Conservation (phyloP, 2,888 invertebrate species). For the Lobophora halterata region DNA sequence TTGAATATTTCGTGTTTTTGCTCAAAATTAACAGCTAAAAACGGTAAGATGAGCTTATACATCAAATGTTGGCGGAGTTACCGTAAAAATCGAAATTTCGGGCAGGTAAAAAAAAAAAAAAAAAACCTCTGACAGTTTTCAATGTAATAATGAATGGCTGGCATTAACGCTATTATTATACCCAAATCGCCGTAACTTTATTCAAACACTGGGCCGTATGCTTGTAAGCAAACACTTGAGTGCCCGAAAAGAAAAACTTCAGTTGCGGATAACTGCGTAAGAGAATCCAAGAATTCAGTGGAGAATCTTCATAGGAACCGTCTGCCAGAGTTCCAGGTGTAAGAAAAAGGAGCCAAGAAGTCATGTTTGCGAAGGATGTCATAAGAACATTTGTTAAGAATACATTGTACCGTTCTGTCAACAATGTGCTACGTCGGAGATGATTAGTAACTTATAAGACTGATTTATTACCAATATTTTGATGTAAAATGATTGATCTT, state of each 20-base stretch:
- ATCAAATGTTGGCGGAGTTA: too few relatives aligned
- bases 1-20: neutral
- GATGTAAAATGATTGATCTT: too few relatives aligned
- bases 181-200: too few relatives aligned
- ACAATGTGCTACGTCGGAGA: neutral
- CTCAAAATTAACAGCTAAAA: neutral
- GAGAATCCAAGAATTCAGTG: constrained; percentile 4
- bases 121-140: too few relatives aligned
- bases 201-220: too few relatives aligned
- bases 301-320: constrained; percentile 9
- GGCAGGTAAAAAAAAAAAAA: too few relatives aligned
- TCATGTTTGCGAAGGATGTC: constrained; percentile 14
- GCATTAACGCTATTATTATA: too few relatives aligned
- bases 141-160: too few relatives aligned
- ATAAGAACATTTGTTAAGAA: neutral
- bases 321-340: constrained; percentile 15
- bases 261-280: neutral
- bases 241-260: neutral
- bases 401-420: neutral
- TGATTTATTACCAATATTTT: too few relatives aligned
- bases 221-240: constrained; percentile 1
- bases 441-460: too few relatives aligned
- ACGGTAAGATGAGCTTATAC: neutral
- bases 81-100: too few relatives aligned
- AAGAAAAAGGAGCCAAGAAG: constrained; percentile 19